Evolutionary conservation across 2,888 invertebrate genomes (phyloP).

Genomic region (Steromphala cineraria): DNA sequence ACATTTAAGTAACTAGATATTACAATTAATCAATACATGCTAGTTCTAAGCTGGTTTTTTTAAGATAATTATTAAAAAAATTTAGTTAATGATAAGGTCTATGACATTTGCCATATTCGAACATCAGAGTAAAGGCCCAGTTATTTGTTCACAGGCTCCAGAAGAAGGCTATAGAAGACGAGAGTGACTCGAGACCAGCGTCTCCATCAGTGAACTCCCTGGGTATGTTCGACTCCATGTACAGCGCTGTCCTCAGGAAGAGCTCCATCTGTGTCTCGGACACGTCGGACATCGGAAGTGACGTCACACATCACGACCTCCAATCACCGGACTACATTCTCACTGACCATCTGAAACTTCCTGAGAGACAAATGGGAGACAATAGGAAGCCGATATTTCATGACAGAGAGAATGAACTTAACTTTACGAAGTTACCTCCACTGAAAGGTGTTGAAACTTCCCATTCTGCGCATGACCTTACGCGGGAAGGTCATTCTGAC

Average conservation of each 20-base stretch:
- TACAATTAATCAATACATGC: no score
- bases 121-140: no score
- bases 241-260: slow-evolving; percentile 37
- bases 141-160: slow-evolving; percentile 44
- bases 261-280: slow-evolving; percentile 34
- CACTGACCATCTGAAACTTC: neutral
- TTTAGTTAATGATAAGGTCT: no score
- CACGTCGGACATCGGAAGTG: slow-evolving; percentile 25
- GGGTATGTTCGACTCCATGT: slow-evolving; percentile 35
- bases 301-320: neutral
- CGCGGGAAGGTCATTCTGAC: neutral
- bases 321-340: neutral
- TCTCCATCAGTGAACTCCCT: slow-evolving; percentile 42
- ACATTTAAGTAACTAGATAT: no score
- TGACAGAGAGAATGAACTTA: neutral
- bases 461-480: neutral
- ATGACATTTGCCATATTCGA: no score
- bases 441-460: neutral
- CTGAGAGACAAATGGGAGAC: neutral
- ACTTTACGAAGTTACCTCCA: neutral
- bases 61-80: no score
- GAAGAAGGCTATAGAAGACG: slow-evolving; percentile 35
- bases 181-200: slow-evolving; percentile 43
- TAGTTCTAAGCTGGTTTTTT: no score
- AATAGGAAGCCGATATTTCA: neutral